Evolutionary conservation across 2,888 invertebrate species (phyloP), one percentile per base, ranked within the genome.

Genomic region (Hyposoter didymator): DNA sequence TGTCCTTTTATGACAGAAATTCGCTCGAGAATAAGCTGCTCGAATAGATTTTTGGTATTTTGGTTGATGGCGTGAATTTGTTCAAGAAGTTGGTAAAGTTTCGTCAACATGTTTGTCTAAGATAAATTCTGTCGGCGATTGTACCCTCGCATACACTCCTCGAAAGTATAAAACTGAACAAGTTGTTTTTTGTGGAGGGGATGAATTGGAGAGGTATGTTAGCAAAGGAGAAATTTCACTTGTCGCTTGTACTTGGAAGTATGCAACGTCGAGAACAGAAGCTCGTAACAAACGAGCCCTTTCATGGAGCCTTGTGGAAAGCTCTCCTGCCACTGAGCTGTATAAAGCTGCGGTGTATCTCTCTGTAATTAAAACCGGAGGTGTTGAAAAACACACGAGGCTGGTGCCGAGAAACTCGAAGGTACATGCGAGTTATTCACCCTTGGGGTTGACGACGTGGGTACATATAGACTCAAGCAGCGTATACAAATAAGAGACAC

Each of bases 291-390:
- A 47, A 82, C 69, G 39, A 76, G 59, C 72, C 52, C 76, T 78
- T 59, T 59, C 59, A 73, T 32, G 28, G 14, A 59, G 47, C 76
- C 39, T 28, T 32, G 28, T 22, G 47, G 47, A 47, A 47, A 78
- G 55, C 62, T 67, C 49, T 83, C 59, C 78, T 59, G 43, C 55
- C 62, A 66, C 73, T 52, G 66, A 49, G 73, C 69, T 52, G 59
- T 67, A 45, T 67, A 55, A 76, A 66, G 67, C 66, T 55, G 39
- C 55, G 59, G 74, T 64, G 76, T 73, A 66, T 62, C 55, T 73
- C 69, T 80, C 84, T 83, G 89, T 89, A 91, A 91, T 92, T 91
- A 92, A 90, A 90, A 89, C 90, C 87, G 88, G 87, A 89, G 90
- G 89, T 90, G 89, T 87, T 91, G 89, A 91, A 90, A 90, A 88